Base-by-base conservation (phyloP, 2,113 vertebrate genomes). In the Cyanoliseus patagonus region DNA sequence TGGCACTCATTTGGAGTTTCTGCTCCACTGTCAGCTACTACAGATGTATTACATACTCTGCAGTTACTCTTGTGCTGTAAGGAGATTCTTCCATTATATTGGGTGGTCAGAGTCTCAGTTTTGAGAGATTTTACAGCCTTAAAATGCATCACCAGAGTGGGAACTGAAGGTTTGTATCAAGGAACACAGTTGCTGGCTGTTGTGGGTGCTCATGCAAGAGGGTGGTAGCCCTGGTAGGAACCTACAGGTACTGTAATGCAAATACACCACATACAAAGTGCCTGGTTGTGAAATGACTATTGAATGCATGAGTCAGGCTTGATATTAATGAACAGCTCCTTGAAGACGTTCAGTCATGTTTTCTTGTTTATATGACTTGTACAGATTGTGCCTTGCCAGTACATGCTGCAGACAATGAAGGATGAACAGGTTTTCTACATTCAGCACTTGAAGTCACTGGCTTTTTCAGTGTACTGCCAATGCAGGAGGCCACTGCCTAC, bases 391-490 rank as follows among this genome's bases (percentile, higher is more conserved):
- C 99, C 99, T 66, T 99, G 99, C 97, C 99, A 99, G 98, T 99
- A 99, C 97, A 99, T 99, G 94, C 99, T 99, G 96, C 99, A 99
- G 98, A 99, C 99, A 47, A 98, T 99, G 94, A 99, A 99, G 94
- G 99, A 99, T 25, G 99, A 99, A 35, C 99, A 98, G 95, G 98
- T 98, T 79, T 98, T 99, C 97, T 99, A 99, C 96, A 98, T 99
- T 90, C 99, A 99, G 88, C 99, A 99, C 97, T 98, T 99, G 97
- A 99, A 99, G 93, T 99, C 99, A 62, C 93, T 99, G 98, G 99
- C 99, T 0, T 99, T 99, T 93, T 99, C 99, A 1, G 98, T 99
- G 96, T 99, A 99, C 98, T 99, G 99, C 92, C 99, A 99, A 69
- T 99, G 99, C 98, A 97, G 99, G 90, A 98, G 99, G 31, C 98